Base-by-base conservation (phyloP, 1,140 invertebrate species). In the Brachionus rubens region DNA sequence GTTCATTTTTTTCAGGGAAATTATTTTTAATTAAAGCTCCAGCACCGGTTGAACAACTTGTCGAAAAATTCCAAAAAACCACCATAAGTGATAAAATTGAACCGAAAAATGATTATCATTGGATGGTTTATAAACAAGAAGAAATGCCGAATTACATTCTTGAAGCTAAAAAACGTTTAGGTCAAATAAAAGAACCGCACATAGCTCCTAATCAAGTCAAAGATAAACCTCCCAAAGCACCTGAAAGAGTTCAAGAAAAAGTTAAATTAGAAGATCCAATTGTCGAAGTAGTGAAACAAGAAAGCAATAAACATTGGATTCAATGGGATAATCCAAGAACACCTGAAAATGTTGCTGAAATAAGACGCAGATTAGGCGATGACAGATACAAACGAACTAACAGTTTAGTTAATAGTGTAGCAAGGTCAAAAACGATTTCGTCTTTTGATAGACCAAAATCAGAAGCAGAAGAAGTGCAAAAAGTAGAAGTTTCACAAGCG, bases 321-420 rank as follows among this genome's bases (percentile, higher is more conserved):
- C 46, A 50, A 48, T 72, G 68, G 68, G 68, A 72, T 41, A 50
- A 50, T 72, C 68, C 68, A 4, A 33, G 19, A n/a, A 72, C 68
- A 30, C 68, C 68, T 10, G 68, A 72, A 3, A 48, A 54, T 40
- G 16, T 72, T 14, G 33, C 46, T 21, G 68, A 72, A 28, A 72
- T 72, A 9, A 19, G 68, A 72, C 36, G 68, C 33, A 48, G 68
- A 33, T 21, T 72, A 21, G 68, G 68, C 5, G 68, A 72, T 40
- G 68, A 50, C 30, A 72, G 68, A 30, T 72, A 72, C 41, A 72
- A 30, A 12, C 21, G 21, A 41, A 65, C 41, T 65, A 24, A 43
- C 19, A 2, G 16, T 14, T 21, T 65, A 26, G 7, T n/a, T n/a
- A n/a, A 21, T 33, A 36, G 36, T 59, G 30, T 16, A 3, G 3